Base-by-base conservation (phyloP, 1,140 invertebrate species). In the Philotrypesis tridentata region DNA sequence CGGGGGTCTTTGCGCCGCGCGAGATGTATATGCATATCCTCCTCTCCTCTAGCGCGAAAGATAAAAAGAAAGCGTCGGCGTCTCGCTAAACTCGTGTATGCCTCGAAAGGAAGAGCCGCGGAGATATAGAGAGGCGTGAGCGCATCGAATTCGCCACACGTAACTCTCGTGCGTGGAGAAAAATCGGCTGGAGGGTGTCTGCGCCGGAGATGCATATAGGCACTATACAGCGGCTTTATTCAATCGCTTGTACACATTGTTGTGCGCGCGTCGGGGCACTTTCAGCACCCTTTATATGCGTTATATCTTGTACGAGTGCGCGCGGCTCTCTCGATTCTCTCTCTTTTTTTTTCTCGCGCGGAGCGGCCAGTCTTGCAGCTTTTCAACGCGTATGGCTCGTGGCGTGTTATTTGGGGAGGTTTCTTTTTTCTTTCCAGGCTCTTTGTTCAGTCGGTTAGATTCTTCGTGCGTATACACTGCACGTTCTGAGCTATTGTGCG, bases 281-380 rank as follows among this genome's bases (percentile, higher is more conserved):
- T 82, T 82, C 80, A 63, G 80, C 80, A 55, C 67, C 74, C 74
- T 82, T 82, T 82, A 70, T 68, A 63, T 17, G 14, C 33, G 48
- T 55, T 55, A 14, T 9, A 43, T n/a, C n/a, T n/a, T n/a, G n/a
- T n/a, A n/a, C n/a, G 33, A 37, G 33, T 37, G 25, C 11, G 11
- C 25, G 63, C 27, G 63, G 23, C 23, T 29, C 25, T 65, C 11
- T 65, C 9, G 3, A 65, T 55, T 55, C 21, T 14, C 48, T 14
- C 48, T 55, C 48, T 21, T 55, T 55, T 7, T 48, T 55, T 7
- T 55, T 1, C 48, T 55, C 48, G 48, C n/a, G 17, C 17, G 48
- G n/a, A n/a, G n/a, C n/a, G n/a, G n/a, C n/a, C n/a, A n/a, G n/a
- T n/a, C n/a, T n/a, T n/a, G n/a, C n/a, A n/a, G n/a, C 6, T 55